Base-by-base conservation (phyloP, 2,113 vertebrate species). In the Anas platyrhynchos region DNA sequence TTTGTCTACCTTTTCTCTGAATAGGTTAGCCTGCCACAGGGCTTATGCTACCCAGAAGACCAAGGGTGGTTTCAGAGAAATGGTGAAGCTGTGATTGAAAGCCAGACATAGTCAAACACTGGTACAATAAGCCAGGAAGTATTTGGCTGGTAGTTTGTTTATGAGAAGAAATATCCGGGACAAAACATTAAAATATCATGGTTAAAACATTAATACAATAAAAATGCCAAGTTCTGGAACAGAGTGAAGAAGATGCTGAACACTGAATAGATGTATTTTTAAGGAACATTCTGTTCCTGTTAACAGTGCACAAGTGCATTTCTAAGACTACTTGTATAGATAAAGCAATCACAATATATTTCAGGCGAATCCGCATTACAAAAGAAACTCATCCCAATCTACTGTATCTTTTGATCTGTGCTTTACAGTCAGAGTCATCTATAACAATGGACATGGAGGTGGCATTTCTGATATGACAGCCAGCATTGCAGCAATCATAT, bases 21-120 rank as follows among this genome's bases (percentile, higher is more conserved):
- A 56, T 52, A 82, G 74, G 86, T 86, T 90, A 94, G 54, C 90
- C 86, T 93, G 86, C 94, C 93, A 96, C 84, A 95, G 88, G 93
- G 82, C 93, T 96, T 68, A 58, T 76, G 66, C 38, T 92, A 90
- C 83, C 75, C 94, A 83, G 86, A 93, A 94, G 69, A 87, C 86
- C 75, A 80, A 52, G 89, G 83, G 71, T 62, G 52, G 89, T 94
- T 94, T 95, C 72, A 66, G 74, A 89, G 82, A 79, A 26, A 78
- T 79, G 85, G 34, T 52, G 66, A 80, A 87, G 74, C 50, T 88
- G 55, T 82, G 66, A 58, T 77, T 86, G 88, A 90, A 93, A 86
- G 48, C 67, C 86, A 94, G 71, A 41, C 17, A 17, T 86, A 83
- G 74, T 55, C 56, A 75, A 74, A 86, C 59, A 73, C 66, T 91